Conservation (phyloP, 2,888 invertebrate species). For the Gerosis bhagava region DNA sequence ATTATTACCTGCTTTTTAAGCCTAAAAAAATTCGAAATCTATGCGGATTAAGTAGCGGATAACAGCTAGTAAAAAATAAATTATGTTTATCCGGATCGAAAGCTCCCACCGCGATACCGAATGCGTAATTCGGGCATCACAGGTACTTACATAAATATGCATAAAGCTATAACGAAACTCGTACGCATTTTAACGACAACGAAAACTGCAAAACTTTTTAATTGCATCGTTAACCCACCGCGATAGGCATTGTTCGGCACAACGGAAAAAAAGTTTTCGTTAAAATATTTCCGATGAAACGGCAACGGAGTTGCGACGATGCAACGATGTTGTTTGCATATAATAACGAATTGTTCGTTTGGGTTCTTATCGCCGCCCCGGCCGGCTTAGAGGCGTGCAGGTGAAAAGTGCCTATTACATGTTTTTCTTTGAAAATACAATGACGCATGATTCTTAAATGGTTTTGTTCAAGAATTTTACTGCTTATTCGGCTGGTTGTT, state of each 20-base stretch:
- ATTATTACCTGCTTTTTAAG: too few relatives aligned
- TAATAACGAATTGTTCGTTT: conserved; percentile 13
- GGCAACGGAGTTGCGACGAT: too few relatives aligned
- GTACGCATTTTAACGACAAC: conserved; percentile 27
- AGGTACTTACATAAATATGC: conserved; percentile 41
- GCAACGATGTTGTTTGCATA: conserved; percentile 10
- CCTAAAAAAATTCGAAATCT: too few relatives aligned
- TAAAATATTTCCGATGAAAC: conserved; percentile 33
- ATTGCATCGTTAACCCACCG: conserved; percentile 41
- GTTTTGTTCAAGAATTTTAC: too few relatives aligned
- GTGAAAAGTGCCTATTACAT: too few relatives aligned
- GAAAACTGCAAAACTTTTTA: conserved; percentile 34
- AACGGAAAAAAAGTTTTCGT: conserved; percentile 35
- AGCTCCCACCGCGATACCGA: background rate
- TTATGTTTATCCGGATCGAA: background rate
- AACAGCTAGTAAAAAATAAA: too few relatives aligned
- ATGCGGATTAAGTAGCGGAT: too few relatives aligned
- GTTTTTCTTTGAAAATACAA: too few relatives aligned
- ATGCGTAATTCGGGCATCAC: background rate
- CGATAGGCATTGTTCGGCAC: conserved; percentile 37
- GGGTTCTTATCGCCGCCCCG: conserved; percentile 8
- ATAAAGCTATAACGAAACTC: conserved; percentile 35
- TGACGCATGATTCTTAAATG: too few relatives aligned
- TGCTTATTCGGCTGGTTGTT: too few relatives aligned
- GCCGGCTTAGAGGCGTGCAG: background rate